Conservation (phyloP, 2,888 invertebrate genomes). For the Ashinkailepas kermadecensis region DNA sequence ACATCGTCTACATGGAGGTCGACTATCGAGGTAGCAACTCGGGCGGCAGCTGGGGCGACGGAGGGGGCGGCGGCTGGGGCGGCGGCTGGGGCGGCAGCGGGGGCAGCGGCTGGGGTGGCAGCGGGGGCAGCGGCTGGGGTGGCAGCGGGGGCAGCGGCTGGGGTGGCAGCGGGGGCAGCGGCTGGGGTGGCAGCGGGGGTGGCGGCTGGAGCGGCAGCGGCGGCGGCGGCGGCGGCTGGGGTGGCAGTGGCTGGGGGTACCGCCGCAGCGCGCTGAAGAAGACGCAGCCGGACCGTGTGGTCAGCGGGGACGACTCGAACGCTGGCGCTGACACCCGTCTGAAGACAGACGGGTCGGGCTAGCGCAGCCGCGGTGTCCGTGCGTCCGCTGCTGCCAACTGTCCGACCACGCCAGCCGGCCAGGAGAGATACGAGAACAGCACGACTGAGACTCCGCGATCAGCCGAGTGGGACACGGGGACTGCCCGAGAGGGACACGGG, state of each 20-base stretch:
- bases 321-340: not conserved
- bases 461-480: too few relatives aligned
- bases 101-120: not conserved
- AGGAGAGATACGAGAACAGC: too few relatives aligned
- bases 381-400: too few relatives aligned
- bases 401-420: too few relatives aligned
- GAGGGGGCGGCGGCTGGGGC: not conserved
- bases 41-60: not conserved
- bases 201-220: too few relatives aligned
- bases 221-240: not conserved
- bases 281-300: not conserved
- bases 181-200: not conserved
- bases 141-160: not conserved
- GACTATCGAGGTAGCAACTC: not conserved
- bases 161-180: not conserved
- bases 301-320: not conserved
- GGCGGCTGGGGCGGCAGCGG: not conserved
- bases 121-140: not conserved
- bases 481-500: too few relatives aligned
- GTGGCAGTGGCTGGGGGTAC: not conserved
- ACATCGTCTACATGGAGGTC: constrained; percentile 13
- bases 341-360: not conserved
- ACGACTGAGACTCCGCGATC: too few relatives aligned
- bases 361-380: too few relatives aligned
- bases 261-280: not conserved